Percentiles rank a stretch among this genome's conserved stretches.
Conservation (phyloP, 2,797 vertebrate species). For the Coilia nasus region DNA sequence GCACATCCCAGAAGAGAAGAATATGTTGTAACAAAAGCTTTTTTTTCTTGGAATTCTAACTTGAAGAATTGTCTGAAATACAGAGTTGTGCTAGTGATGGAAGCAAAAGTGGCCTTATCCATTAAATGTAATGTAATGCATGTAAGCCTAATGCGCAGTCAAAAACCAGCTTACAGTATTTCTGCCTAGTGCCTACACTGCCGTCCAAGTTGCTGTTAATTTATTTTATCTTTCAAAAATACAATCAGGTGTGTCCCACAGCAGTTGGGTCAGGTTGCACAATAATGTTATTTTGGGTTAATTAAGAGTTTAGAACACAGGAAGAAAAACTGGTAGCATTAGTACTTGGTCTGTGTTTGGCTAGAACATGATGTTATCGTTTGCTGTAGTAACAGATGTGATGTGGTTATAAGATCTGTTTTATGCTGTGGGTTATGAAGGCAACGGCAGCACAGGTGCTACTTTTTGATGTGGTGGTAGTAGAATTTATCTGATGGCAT, state of each 20-base stretch:
- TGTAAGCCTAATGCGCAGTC: neutral
- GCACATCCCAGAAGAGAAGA: too few species aligned
- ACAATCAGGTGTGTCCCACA: neutral
- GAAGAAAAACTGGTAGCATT: neutral
- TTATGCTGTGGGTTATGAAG: neutral
- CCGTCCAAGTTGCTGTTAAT: too few species aligned
- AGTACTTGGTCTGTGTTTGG: neutral
- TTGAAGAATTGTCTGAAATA: neutral
- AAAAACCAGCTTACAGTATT: neutral
- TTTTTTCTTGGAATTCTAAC: neutral
- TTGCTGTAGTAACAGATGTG: neutral
- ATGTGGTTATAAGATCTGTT: neutral
- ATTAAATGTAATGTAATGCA: neutral
- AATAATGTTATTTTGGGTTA: neutral
- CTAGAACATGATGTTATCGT: neutral
- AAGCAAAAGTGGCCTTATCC: neutral
- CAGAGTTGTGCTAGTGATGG: neutral
- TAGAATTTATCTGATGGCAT: neutral
- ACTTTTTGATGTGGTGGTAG: neutral
- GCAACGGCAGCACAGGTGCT: neutral
- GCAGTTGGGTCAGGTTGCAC: neutral
- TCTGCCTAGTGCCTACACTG: neutral
- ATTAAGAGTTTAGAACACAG: neutral
- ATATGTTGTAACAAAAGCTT: neutral
- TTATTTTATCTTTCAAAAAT: too few species aligned